Evolutionary conservation across 2,113 vertebrate genomes (phyloP), one percentile per base, ranked within the genome.

Genomic region (Tichodroma muraria): DNA sequence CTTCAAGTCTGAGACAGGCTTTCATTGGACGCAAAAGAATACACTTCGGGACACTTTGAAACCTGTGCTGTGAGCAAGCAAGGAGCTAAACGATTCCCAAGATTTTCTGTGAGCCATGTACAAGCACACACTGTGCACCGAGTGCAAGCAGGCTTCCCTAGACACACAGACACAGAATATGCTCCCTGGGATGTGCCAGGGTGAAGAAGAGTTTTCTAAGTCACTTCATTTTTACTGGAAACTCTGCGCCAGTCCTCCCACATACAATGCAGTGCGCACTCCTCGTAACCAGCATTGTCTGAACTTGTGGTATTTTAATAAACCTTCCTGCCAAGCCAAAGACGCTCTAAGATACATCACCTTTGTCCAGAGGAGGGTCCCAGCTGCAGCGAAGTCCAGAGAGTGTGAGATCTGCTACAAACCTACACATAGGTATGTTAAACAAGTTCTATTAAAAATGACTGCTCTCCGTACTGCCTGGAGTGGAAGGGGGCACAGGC

Each of bases 1-100:
- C 44, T 75, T 66, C 9, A 65, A 71, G 86, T 78, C 95, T 35
- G 68, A 95, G 91, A 42, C 71, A 88, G 84, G 64, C 92, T 97
- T 96, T 97, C 95, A 91, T 65, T 95, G 90, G 80, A 85, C 72
- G 85, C 66, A 54, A 87, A 90, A 88, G 28, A 97, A 96, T 90
- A 47, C 5, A 6, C 94, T 85, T 73, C 95, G 94, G 96, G 96
- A 90, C 11, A 47, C 91, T 94, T 44, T 72, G 93, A 94, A 96
- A 95, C 75, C 80, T 86, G 93, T 21, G n/a, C 89, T 28, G 28
- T 47, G 57, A 1, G 8, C 38, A 19, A 63, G 69, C 2, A 1
- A 94, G 88, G 69, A 92, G 70, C 65, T 80, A 95, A 96, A 53
- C 9, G 66, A 92, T 93, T 96, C 94, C 68, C 85, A 77, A 93